Conservation (phyloP, 2,113 vertebrate genomes). For the Larimichthys crocea region DNA sequence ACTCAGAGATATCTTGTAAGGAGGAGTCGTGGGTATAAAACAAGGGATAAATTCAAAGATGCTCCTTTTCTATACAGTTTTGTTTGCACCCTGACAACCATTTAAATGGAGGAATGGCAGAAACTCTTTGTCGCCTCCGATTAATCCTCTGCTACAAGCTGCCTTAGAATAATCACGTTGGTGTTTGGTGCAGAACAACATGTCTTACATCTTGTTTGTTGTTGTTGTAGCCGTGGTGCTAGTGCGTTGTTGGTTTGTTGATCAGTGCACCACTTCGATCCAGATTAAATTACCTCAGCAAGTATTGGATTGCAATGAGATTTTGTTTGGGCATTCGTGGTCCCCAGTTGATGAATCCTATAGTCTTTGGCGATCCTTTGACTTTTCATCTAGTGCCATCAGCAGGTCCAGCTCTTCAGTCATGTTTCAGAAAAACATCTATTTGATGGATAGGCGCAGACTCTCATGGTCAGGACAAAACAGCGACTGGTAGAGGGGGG, state of each 20-base stretch:
- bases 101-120: neutral
- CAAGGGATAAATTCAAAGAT: neutral
- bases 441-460: neutral
- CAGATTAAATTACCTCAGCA: neutral
- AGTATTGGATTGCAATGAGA: neutral
- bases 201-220: neutral
- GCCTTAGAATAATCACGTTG: neutral
- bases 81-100: neutral
- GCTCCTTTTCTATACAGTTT: neutral
- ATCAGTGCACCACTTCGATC: neutral
- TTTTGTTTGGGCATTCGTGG: neutral
- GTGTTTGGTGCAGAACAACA: neutral
- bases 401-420: neutral
- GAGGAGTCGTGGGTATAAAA: neutral
- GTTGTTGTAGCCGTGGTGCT: neutral
- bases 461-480: neutral
- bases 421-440: neutral
- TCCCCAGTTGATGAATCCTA: neutral
- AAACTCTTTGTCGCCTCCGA: neutral
- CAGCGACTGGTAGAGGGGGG: neutral
- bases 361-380: neutral
- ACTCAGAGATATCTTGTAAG: constrained; percentile 12
- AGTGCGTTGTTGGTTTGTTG: neutral
- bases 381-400: neutral
- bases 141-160: neutral